Base-by-base conservation (phyloP, 2,888 invertebrate genomes). In the Heliconius ismenius region DNA sequence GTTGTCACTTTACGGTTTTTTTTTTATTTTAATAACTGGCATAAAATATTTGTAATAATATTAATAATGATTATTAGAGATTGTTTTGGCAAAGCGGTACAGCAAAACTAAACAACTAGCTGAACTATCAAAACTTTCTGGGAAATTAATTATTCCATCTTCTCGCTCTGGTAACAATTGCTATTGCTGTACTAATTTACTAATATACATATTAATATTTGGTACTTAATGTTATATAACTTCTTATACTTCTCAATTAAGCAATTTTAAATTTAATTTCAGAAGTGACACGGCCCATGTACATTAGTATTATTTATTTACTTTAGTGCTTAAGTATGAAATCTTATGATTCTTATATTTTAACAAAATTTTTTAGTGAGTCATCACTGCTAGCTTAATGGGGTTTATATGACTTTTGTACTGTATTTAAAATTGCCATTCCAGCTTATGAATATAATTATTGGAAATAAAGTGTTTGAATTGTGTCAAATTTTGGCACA, bases 271-370 rank as follows among this genome's bases (percentile, higher is more conserved):
- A 28, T 10, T 28, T n/a, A n/a, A 21, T 24, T 70, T 70, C 32
- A 24, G 24, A 78, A 79, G 79, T 79, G 80, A 72, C 86, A 84
- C 85, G 86, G 86, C 84, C 84, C 82, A 80, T 92, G 90, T 92
- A 92, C 84, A 90, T 91, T 93, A 92, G 92, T 93, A 93, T 93
- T 93, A 93, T 92, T 93, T 93, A 93, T 93, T 93, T 90, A 90
- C 81, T 88, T 89, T 92, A 93, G 92, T 82, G 89, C 89, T 86
- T 93, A 92, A 92, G 92, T 82, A 81, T 85, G 83, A 88, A 88
- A 86, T 88, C 86, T 89, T 92, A 92, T 89, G 88, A 91, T 89
- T 85, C 84, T 82, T 86, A 82, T 83, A 81, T 79, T 77, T 77
- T 78, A 74, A 79, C 73, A 74, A 78, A 75, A 79, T 70, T 81